Conservation (phyloP, 2,797 vertebrate genomes). For the Threskiornis aethiopicus region DNA sequence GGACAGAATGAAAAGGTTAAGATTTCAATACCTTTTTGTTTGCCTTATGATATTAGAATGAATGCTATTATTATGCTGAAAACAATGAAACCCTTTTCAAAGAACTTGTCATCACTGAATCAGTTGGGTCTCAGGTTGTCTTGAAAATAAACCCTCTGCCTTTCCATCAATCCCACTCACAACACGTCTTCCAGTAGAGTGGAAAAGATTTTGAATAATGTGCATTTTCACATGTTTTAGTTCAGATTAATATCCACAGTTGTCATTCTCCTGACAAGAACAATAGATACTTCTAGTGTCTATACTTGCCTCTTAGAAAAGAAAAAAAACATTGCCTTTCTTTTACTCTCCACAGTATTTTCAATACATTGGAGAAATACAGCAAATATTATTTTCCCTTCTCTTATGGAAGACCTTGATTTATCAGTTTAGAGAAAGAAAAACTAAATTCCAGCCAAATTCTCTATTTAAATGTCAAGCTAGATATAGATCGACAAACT, state of each 20-base stretch:
- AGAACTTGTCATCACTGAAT: slow-evolving; percentile 33
- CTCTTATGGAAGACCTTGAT: not conserved
- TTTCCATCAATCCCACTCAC: slow-evolving; percentile 34
- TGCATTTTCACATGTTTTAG: slow-evolving; percentile 39
- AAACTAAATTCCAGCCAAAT: not conserved
- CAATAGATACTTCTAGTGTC: slow-evolving; percentile 38
- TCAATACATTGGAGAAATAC: not conserved
- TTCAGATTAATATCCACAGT: slow-evolving; percentile 44
- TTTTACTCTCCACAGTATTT: not conserved
- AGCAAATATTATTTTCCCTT: not conserved
- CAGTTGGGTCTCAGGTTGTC: not conserved
- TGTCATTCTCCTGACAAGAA: slow-evolving; percentile 50
- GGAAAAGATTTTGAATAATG: slow-evolving; percentile 45
- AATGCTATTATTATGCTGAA: slow-evolving; percentile 36
- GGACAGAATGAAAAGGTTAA: slow-evolving; percentile 29
- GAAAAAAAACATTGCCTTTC: not conserved
- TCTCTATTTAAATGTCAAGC: not conserved
- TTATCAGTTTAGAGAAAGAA: not conserved
- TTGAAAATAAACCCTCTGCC: slow-evolving; percentile 42
- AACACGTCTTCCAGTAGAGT: not conserved
- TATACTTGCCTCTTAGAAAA: not conserved
- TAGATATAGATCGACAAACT: not conserved
- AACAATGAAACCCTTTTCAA: not conserved
- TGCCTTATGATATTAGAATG: not conserved
- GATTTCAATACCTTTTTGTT: slow-evolving; percentile 12